These are phyloP conservation scores for Blastobasis adustella DNA, from an alignment of 2,888 invertebrate species.

Conservation along the genomic window DNA sequence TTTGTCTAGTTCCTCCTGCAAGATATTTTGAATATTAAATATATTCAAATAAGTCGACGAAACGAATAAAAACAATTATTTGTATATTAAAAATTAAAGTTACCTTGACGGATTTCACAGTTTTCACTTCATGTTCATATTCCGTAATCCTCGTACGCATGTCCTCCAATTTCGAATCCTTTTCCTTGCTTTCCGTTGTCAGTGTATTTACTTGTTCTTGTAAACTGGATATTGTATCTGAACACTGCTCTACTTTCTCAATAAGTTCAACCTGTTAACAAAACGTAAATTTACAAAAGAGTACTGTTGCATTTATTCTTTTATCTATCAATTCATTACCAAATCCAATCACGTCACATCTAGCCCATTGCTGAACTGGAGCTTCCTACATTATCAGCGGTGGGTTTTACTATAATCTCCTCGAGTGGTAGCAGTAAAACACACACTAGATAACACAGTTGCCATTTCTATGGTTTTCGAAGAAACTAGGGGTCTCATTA, in stretches of 20 bases:
- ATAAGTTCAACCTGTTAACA: slow-evolving; percentile 53
- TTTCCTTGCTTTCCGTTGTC: slow-evolving; percentile 30
- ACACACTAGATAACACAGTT: no score
- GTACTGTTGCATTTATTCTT: no score
- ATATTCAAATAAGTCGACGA: no score
- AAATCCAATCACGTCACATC: no score
- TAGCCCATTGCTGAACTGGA: no score
- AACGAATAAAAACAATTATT: no score
- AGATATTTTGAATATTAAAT: neutral
- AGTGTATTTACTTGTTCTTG: slow-evolving; percentile 43
- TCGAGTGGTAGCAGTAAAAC: no score
- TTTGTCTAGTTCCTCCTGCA: slow-evolving; percentile 40
- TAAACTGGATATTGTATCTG: slow-evolving; percentile 31
- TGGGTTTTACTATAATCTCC: no score
- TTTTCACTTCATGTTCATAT: slow-evolving; percentile 31
- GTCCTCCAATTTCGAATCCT: slow-evolving; percentile 39
- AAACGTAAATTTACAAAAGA: slow-evolving; percentile 1
- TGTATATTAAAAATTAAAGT: neutral
- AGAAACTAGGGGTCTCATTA: no score
- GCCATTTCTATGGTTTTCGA: no score
- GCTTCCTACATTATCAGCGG: no score
- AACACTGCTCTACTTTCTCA: slow-evolving; percentile 54
- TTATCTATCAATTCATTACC: no score
- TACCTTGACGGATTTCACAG: slow-evolving; percentile 28
- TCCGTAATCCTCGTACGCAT: slow-evolving; percentile 35